Base-by-base conservation (phyloP, 2,888 invertebrate species). In the Trachelus stipa region DNA sequence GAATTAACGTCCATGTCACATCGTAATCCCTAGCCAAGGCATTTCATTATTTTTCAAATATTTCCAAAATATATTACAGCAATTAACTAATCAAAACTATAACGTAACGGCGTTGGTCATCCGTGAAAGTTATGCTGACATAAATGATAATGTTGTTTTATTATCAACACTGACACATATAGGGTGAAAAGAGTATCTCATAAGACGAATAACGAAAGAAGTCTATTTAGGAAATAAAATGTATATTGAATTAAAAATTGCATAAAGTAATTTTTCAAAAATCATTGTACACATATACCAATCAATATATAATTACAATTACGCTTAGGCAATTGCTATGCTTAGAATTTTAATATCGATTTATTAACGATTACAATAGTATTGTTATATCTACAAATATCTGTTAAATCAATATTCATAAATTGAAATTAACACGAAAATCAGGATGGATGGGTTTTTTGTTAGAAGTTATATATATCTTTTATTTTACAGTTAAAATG, bases 401-500 rank as follows among this genome's bases (percentile, higher is more conserved):
- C 23, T 23, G 9, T 56, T 9, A 56, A 56, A 23, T 23, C 23
- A 23, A 56, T 23, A 56, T 56, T 56, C 9, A 9, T 56, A 23
- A 23, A 56, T 56, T 56, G 6, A 23, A 56, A 23, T 56, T 9
- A 23, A 56, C 1, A 9, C 23, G 23, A 56, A 23, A 9, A 23
- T 56, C 56, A 56, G 9, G 23, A 9, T 9, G 15, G 23, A 56
- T 9, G 9, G 2, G 0, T 40, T 56, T 56, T 56, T 23, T 56
- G 9, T 56, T 56, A 23, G 9, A 23, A 56, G 0, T 23, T 6
- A 56, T 6, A 23, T 15, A 23, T 23, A 9, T 9, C 9, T 23
- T 23, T 2, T 23, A 15, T 56, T 56, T 56, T 56, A 56, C 56
- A 56, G 56, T 31, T 74, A 84, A 86, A 83, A 94, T 94, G 94